Base-by-base conservation (phyloP, 1,140 invertebrate species). In the Rhysida immarginata region DNA sequence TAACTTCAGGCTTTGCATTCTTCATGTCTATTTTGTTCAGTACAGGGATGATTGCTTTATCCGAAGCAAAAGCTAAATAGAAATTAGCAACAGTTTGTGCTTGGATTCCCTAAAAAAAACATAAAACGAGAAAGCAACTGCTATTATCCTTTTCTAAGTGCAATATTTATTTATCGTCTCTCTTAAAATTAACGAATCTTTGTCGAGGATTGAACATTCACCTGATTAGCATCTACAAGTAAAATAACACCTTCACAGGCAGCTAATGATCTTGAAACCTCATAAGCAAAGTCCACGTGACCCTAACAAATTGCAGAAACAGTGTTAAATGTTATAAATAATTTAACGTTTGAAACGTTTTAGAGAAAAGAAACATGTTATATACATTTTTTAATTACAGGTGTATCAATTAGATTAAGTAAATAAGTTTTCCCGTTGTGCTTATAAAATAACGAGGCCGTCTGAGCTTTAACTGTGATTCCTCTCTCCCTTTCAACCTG, bases 61-160 rank as follows among this genome's bases (percentile, higher is more conserved):
- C 79, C 54, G 79, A 78, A 42, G 81, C 81, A 73, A 90, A 86
- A 0, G 95, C 94, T 50, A 97, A 70, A 64, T 90, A 90, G 71
- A 93, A 96, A 64, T 98, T 97, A 11, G 95, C 93, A 14, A 98
- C 87, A 1, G 95, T 98, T 71, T 99, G 96, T 1, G 95, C 95
- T 75, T 98, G 92, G 35, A 98, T 83, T 16, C 90, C 91, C 70
- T 75, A 58, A 25, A 63, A 66, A 55, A 23, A 55, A 29, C 54
- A 27, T 29, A 20, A 2, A 26, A 25, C 16, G 29, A 35, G 29
- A 35, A 35, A 35, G 29, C 5, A 35, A 35, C 16, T 35, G 16
- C 29, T 35, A n/a, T n/a, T n/a, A n/a, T n/a, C n/a, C n/a, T n/a
- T n/a, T n/a, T n/a, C n/a, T n/a, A n/a, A n/a, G n/a, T n/a, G n/a